Conservation (phyloP, 2,888 invertebrate species). For the Pyrocoelia pectoralis region DNA sequence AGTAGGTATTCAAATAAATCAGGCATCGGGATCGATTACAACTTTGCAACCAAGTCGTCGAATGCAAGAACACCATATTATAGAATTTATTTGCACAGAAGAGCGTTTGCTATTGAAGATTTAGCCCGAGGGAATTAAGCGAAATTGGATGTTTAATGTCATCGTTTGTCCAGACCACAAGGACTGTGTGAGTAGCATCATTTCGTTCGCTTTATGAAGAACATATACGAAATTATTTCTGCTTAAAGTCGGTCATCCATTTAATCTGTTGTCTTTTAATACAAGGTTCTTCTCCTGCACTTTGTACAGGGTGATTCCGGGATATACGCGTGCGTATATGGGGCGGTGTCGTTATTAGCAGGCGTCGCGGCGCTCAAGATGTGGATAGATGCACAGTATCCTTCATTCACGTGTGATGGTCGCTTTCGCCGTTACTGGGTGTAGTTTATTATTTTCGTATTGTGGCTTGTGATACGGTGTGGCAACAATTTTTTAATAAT, state of each 20-base stretch:
- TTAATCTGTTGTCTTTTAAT: slow-evolving; percentile 29
- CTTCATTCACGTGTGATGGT: slow-evolving; percentile 37
- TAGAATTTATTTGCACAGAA: too few relatives aligned
- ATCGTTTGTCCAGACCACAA: too few relatives aligned
- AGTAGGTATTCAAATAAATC: too few relatives aligned
- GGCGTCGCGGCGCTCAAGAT: slow-evolving; percentile 35
- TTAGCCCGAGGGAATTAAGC: too few relatives aligned
- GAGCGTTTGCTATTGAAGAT: too few relatives aligned
- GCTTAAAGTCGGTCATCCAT: slow-evolving; percentile 24
- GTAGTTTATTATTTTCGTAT: slow-evolving; percentile 21
- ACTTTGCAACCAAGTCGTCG: too few relatives aligned
- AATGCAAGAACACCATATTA: too few relatives aligned
- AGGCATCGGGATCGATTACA: too few relatives aligned
- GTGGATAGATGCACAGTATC: slow-evolving; percentile 25
- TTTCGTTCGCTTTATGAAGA: too few relatives aligned
- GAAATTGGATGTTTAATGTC: too few relatives aligned
- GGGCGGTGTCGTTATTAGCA: slow-evolving; percentile 35
- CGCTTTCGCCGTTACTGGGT: slow-evolving; percentile 26
- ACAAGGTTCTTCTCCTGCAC: slow-evolving; percentile 17
- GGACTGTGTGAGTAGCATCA: too few relatives aligned
- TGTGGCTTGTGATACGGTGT: slow-evolving; percentile 21
- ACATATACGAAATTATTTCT: too few relatives aligned
- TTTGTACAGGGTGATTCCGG: slow-evolving; percentile 17
- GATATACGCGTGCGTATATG: slow-evolving; percentile 32
- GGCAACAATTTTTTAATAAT: slow-evolving; percentile 5